Evolutionary conservation across 2,888 invertebrate species (phyloP), one percentile per base, ranked within the genome.

Genomic region (Lottia gigantea): DNA sequence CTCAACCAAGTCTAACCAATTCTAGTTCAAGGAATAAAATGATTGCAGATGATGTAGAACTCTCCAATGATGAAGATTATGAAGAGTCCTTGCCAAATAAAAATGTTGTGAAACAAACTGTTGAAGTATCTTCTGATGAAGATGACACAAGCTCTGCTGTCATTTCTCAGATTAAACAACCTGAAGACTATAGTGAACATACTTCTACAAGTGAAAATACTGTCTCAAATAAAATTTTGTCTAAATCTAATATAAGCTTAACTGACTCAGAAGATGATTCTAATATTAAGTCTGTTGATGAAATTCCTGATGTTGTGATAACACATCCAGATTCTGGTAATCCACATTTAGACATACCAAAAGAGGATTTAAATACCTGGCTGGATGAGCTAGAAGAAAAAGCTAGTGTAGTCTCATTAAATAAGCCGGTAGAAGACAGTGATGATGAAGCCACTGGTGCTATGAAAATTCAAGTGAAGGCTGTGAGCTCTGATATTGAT

Each of bases 21-120:
- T 71, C 68, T 45, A 63, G 61, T 12, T 71, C 65, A 25, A 67
- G 63, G 49, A 47, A 63, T 0, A 62, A 40, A 12, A 68, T 74
- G 6, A 69, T 61, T 25, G 74, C 77, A 14, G 76, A 76, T 40
- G 66, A 78, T 49, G 62, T 81, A 25, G 82, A 81, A 64, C 68
- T 83, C 19, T 80, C 82, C 16, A 82, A 81, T 75, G 83, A 83
- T 16, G 82, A 81, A 19, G 81, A 81, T 47, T 75, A 76, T 40
- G 25, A 31, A 46, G 61, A 64, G 47, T 23, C 40, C 55, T 46
- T 62, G 23, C 46, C 55, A 61, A 67, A 65, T 4, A 66, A 74
- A 14, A 71, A 66, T 46, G 62, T 31, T 12, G 71, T 66, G 26
- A 46, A 61, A 45, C 71, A 71, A 19, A 72, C 75, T 49, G 26